Evolutionary conservation across 2,888 invertebrate genomes (phyloP).

Genomic region (Melanchra persicariae): DNA sequence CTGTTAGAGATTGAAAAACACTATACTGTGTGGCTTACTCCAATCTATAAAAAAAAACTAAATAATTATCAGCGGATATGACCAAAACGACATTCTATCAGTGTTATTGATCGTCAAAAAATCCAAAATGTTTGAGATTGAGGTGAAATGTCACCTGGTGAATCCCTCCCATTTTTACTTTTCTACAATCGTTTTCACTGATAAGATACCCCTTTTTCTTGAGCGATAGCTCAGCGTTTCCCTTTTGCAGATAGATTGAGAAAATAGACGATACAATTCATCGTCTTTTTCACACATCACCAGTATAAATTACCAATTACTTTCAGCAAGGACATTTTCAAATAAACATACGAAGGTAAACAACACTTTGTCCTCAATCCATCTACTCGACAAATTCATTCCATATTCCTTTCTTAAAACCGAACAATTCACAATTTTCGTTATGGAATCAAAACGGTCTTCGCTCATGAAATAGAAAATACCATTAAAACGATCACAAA

Average conservation of each 20-base stretch:
- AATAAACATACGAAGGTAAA: slow-evolving; percentile 6
- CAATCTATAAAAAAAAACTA: too few relatives aligned
- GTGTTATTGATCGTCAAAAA: too few relatives aligned
- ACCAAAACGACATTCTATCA: too few relatives aligned
- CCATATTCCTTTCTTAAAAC: slow-evolving; percentile 51
- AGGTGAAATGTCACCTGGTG: too few relatives aligned
- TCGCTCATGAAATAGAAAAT: slow-evolving; percentile 63
- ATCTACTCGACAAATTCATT: slow-evolving; percentile 31
- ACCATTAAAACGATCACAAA: slow-evolving; percentile 68
- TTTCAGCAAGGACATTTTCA: not conserved
- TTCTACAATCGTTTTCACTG: too few relatives aligned
- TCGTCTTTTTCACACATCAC: not conserved
- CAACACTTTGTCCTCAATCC: slow-evolving; percentile 42
- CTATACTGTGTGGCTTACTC: too few relatives aligned
- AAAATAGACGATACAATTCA: not conserved
- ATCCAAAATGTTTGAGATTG: too few relatives aligned
- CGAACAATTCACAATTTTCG: slow-evolving; percentile 66
- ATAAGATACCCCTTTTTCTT: too few relatives aligned
- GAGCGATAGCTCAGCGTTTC: not conserved
- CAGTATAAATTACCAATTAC: not conserved
- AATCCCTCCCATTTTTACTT: too few relatives aligned
- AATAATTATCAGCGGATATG: too few relatives aligned
- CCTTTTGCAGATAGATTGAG: not conserved
- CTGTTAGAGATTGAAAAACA: too few relatives aligned
- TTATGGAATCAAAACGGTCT: slow-evolving; percentile 65